Conservation (phyloP, 2,113 vertebrate species). For the Cinclus mexicanus region DNA sequence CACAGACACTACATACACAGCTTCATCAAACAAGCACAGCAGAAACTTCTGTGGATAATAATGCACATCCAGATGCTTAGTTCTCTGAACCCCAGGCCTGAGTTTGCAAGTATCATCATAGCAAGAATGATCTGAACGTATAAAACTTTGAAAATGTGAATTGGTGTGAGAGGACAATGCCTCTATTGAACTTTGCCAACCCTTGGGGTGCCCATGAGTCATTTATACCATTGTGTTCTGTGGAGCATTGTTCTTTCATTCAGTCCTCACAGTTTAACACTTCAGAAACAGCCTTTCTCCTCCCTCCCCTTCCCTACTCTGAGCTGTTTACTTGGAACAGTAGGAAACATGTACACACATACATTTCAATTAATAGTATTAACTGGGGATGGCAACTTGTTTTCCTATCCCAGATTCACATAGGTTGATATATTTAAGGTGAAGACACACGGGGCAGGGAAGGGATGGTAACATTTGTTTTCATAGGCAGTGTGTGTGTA, state of each 20-base stretch:
- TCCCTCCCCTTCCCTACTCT: not conserved
- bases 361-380: not conserved
- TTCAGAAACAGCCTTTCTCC: conserved; percentile 21
- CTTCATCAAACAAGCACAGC: not conserved
- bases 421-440: not conserved
- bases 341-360: not conserved
- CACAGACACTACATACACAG: not conserved
- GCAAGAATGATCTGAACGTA: not conserved
- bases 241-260: conserved; percentile 60
- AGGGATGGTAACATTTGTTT: not conserved
- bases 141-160: not conserved
- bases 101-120: not conserved
- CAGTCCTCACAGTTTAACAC: not conserved
- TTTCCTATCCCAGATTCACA: accelerated
- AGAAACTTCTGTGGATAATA: not conserved
- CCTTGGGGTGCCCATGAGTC: conserved; percentile 44
- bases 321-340: not conserved
- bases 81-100: not conserved
- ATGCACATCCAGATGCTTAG: not conserved
- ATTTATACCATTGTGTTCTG: conserved; percentile 64
- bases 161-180: conserved; percentile 32
- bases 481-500: not conserved
- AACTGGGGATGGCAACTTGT: not conserved
- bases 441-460: not conserved
- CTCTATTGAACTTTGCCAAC: not conserved